Conservation (phyloP, 2,797 vertebrate species). For the Falco novaeseelandiae region DNA sequence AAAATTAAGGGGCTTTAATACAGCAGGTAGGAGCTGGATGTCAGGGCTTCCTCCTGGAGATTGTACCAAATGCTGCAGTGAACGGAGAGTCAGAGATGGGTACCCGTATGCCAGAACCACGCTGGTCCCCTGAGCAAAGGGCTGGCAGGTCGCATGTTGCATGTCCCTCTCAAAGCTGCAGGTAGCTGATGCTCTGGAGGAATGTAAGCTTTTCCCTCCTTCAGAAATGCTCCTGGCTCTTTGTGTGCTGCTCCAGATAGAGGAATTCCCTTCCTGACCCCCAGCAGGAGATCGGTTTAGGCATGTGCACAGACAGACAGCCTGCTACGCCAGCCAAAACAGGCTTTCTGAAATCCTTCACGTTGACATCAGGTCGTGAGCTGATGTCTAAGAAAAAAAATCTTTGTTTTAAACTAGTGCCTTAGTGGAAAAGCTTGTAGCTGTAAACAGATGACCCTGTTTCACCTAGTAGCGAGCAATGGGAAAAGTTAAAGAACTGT, state of each 20-base stretch:
- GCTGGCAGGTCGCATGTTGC: neutral
- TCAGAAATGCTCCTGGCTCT: neutral
- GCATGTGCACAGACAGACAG: slow-evolving; percentile 31
- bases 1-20: neutral
- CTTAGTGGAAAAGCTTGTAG: neutral
- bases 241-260: neutral
- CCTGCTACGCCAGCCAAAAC: slow-evolving; percentile 44
- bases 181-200: slow-evolving; percentile 4
- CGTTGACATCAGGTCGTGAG: neutral
- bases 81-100: neutral
- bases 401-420: neutral
- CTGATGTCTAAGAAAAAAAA: neutral
- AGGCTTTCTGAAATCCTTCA: slow-evolving; percentile 1
- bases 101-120: neutral
- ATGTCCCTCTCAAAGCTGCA: neutral
- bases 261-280: slow-evolving; percentile 14
- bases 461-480: neutral
- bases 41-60: neutral
- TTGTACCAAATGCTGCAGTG: neutral
- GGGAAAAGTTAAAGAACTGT: neutral
- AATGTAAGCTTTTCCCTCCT: slow-evolving; percentile 8
- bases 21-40: neutral
- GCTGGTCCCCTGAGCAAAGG: neutral
- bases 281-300: slow-evolving; percentile 28
- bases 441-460: neutral